These are phyloP conservation scores for Sapajus apella DNA, from an alignment of 2,113 vertebrate genomes.

Conservation along the genomic window DNA sequence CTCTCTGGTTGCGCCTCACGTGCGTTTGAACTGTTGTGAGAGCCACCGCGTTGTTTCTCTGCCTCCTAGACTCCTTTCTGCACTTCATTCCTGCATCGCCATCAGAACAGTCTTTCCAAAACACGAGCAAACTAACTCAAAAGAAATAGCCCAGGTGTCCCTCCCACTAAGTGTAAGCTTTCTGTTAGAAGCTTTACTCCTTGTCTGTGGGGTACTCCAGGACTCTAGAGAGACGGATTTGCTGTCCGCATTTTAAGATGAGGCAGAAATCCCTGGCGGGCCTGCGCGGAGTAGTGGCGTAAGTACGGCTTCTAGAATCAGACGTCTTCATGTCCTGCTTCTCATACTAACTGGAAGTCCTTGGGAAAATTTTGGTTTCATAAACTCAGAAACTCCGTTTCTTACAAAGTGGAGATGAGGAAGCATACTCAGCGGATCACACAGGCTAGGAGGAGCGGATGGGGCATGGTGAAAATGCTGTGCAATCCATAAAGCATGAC, in stretches of 20 bases:
- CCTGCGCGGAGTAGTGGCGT: fast-evolving
- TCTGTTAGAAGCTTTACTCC: too few species aligned
- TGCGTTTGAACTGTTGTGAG: too few species aligned
- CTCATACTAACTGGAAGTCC: too few species aligned
- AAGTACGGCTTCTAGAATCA: background rate
- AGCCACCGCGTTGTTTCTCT: background rate
- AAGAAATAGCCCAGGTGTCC: background rate
- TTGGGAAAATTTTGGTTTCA: background rate
- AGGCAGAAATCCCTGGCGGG: background rate
- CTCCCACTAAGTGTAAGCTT: background rate
- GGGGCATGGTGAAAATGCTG: fast-evolving
- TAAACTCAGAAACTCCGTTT: background rate
- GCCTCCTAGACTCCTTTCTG: background rate
- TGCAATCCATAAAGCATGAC: fast-evolving
- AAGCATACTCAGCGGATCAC: fast-evolving
- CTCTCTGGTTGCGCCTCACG: fast-evolving
- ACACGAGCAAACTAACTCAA: background rate
- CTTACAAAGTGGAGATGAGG: background rate
- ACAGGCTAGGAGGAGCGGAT: background rate
- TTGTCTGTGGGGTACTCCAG: background rate
- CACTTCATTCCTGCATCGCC: fast-evolving
- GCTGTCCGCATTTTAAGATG: background rate
- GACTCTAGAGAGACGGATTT: background rate
- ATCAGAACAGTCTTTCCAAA: background rate
- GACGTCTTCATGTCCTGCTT: background rate